Base-by-base conservation (phyloP, 2,797 vertebrate genomes). In the Lepus oiostolus region DNA sequence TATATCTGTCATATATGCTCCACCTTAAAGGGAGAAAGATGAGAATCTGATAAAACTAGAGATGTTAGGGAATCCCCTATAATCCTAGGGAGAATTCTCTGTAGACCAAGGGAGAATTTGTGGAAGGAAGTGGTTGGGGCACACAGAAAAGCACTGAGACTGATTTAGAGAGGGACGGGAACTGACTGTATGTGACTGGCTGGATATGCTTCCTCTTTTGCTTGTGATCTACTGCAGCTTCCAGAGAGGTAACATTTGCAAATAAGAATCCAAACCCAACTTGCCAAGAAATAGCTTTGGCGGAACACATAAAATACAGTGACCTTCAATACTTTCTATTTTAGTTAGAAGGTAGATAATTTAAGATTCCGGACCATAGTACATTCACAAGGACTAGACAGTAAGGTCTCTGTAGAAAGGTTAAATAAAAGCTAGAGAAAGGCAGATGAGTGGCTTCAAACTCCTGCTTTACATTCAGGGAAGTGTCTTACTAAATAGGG, bases 251-350 rank as follows among this genome's bases (percentile, higher is more conserved):
- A 58, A 52, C 7, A 26, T 32, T 92, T 52, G 72, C 35, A 88
- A 85, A 82, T 32, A 42, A 90, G 38, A 89, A 22, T 54, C 47
- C n/a, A 71, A 90, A 75, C 4, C 35, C 38, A 47, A 14, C 7
- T 90, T 86, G 50, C 88, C 30, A 38, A 81, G 38, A 75, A 65
- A 71, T 16, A 85, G 7, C 35, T 77, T 90, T 89, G 63, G 54
- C 80, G 70, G 72, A 85, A 52, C 58, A 30, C 60, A 88, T 65
- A 42, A 32, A 76, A 26, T 32, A 54, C 11, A 70, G 42, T 81
- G 83, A 52, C 71, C 50, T 72, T 80, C 35, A 72, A 19, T 85
- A 85, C 4, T 52, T 88, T 6, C 63, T 85, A 19, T 70, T 90
- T 92, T 74, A 80, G 14, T 80, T 22, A 38, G 32, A 30, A 83